A percentile compares a stretch with the other conserved stretches of the same genome.
Conservation (phyloP, 92 coral and sea anemone genomes). For the Epizoanthus illoricatus region DNA sequence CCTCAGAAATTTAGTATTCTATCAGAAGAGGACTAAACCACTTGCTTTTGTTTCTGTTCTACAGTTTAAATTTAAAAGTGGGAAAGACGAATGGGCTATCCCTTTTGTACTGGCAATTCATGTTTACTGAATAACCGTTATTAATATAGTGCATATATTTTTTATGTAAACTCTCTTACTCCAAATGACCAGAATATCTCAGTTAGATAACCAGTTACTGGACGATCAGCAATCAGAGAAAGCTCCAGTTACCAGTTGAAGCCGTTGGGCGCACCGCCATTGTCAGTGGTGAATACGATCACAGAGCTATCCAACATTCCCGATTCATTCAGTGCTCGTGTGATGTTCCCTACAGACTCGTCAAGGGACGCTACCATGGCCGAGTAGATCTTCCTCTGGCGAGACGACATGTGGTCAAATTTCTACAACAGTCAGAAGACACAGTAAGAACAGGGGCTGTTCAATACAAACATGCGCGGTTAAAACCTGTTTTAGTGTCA, state of each 20-base stretch:
- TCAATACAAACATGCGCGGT: too few species aligned
- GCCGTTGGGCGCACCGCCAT: conserved; percentile 98
- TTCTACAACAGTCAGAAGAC: conserved; percentile 47
- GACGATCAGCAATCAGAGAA: not conserved
- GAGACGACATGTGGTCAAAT: conserved; percentile 63
- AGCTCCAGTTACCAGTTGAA: conserved; percentile 73
- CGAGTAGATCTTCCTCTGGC: conserved; percentile 70
- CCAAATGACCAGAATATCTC: too few species aligned
- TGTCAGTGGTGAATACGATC: conserved; percentile 91
- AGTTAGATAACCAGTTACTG: not conserved
- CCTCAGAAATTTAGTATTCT: too few species aligned
- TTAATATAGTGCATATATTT: too few species aligned
- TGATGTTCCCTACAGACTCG: conserved; percentile 85
- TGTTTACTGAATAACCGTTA: too few species aligned
- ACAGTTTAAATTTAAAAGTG: too few species aligned
- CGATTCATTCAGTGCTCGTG: conserved; percentile 71
- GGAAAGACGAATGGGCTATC: too few species aligned
- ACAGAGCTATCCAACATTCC: conserved; percentile 90
- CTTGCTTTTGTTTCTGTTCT: too few species aligned
- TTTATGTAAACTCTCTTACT: too few species aligned
- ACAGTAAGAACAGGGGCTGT: not conserved
- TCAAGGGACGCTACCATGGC: conserved; percentile 94
- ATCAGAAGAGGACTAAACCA: too few species aligned
- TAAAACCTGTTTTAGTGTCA: not conserved
- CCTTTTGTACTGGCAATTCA: too few species aligned